phyloP scores from a whole-genome alignment of 2,113 vertebrate species.

The Sebastes fasciatus region DNA sequence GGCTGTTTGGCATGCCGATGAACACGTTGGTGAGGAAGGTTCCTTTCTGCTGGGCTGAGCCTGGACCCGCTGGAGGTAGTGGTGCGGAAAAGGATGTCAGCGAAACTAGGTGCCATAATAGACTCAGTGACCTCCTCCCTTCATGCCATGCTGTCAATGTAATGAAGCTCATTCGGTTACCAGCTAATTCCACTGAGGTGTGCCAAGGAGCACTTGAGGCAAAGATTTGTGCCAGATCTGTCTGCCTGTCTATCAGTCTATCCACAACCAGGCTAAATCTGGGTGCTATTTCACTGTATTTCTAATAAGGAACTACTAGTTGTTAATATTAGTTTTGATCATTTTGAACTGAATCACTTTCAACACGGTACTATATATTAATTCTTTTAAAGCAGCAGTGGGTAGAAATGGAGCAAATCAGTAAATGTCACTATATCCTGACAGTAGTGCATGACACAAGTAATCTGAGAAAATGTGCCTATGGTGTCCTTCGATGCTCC shows the following conservation, averaged over 20 bases:
- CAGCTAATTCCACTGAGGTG: constrained; percentile 63
- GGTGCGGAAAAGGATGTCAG: constrained; percentile 46
- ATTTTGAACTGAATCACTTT: constrained; percentile 5
- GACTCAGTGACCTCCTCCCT: constrained; percentile 53
- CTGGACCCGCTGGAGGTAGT: constrained; percentile 35
- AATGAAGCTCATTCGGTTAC: constrained; percentile 58
- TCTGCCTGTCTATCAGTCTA: constrained; percentile 13
- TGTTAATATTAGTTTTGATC: background rate
- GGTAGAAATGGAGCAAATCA: too few species aligned
- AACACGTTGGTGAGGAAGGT: constrained; percentile 1
- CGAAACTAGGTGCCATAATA: constrained; percentile 37
- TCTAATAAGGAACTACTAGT: background rate
- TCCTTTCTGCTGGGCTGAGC: constrained; percentile 14
- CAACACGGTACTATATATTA: background rate
- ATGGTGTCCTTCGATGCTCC: too few species aligned
- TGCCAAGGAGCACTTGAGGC: constrained; percentile 55
- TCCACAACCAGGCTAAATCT: background rate
- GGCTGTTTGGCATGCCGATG: background rate
- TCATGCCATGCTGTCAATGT: constrained; percentile 62
- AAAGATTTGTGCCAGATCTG: constrained; percentile 37
- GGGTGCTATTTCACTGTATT: background rate
- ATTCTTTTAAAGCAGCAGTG: background rate
- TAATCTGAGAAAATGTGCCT: too few species aligned
- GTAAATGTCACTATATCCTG: too few species aligned
- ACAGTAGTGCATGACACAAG: too few species aligned